Percentiles rank a stretch among this genome's conserved stretches.
Conservation (phyloP, 2,113 vertebrate species). For the Epinephelus lanceolatus region DNA sequence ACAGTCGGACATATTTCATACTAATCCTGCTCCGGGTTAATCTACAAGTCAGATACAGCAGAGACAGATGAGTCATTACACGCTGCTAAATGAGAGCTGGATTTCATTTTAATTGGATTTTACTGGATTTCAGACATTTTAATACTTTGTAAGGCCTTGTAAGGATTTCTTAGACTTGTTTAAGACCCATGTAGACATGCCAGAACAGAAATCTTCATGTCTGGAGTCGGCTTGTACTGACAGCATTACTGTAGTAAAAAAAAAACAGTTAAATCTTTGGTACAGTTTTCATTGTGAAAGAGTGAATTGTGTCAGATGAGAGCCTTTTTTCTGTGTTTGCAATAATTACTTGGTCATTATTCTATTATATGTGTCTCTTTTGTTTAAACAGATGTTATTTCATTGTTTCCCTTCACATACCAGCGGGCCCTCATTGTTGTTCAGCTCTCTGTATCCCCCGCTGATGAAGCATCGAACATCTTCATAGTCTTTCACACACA, state of each 20-base stretch:
- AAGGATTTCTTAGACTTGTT: background rate
- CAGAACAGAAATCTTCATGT: constrained; percentile 8
- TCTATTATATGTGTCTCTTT: background rate
- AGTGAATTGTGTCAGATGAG: too few species aligned
- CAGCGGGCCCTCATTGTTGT: constrained; percentile 85
- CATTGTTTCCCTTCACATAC: constrained; percentile 57
- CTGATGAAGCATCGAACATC: constrained; percentile 85
- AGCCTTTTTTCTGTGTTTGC: too few species aligned
- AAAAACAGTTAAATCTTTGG: background rate
- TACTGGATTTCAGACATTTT: constrained; percentile 37
- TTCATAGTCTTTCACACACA: constrained; percentile 74
- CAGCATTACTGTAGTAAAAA: background rate
- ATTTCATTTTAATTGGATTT: constrained; percentile 51
- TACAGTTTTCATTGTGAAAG: too few species aligned
- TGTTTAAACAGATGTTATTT: constrained; percentile 3
- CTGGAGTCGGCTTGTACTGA: background rate
- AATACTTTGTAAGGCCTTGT: constrained; percentile 22
- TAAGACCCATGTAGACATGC: background rate
- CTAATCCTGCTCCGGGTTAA: constrained; percentile 55
- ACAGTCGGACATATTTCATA: constrained; percentile 1
- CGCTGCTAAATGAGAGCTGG: constrained; percentile 34
- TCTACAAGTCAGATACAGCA: constrained; percentile 18
- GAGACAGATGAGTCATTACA: constrained; percentile 32
- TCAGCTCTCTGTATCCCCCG: constrained; percentile 82
- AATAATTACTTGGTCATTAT: background rate